These are phyloP conservation scores for Chymomyza caudatula DNA, from an alignment of 2,888 invertebrate species.

Conservation along the genomic window DNA sequence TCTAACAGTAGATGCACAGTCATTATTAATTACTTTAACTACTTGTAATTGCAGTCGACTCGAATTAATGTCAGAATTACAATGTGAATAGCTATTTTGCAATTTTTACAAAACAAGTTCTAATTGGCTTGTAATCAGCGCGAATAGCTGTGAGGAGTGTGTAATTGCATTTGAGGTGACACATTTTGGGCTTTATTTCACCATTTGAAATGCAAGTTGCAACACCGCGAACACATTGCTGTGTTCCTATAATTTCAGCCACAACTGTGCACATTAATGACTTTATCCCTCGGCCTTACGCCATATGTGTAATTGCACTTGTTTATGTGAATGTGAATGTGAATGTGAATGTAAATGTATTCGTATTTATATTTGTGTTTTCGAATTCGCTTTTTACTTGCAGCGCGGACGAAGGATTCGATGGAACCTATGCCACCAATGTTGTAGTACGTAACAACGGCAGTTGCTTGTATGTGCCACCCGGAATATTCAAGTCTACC, in stretches of 20 bases:
- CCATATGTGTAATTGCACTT: not conserved
- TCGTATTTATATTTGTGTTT: not conserved
- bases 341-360: not conserved
- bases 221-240: no score
- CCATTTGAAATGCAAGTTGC: no score
- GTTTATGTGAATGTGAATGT: not conserved
- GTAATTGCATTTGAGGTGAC: no score
- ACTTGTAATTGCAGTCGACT: no score
- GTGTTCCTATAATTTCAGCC: not conserved
- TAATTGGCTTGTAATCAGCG: no score
- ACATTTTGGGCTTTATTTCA: no score
- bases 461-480: conserved; percentile 96
- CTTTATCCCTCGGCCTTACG: not conserved
- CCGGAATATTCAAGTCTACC: conserved; percentile 98
- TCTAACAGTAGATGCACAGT: no score
- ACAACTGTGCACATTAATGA: not conserved
- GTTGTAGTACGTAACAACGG: conserved; percentile 97
- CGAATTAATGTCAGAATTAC: no score
- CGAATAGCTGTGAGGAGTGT: no score
- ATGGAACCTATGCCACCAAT: conserved; percentile 98
- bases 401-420: conserved; percentile 99
- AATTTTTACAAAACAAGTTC: no score
- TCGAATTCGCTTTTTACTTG: conserved; percentile 44
- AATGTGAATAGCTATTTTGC: no score
- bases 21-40: no score